Percentiles rank a stretch among this genome's conserved stretches.
Evolutionary conservation across 1,140 invertebrate genomes (phyloP).

Genomic region (Drosophila auraria): DNA sequence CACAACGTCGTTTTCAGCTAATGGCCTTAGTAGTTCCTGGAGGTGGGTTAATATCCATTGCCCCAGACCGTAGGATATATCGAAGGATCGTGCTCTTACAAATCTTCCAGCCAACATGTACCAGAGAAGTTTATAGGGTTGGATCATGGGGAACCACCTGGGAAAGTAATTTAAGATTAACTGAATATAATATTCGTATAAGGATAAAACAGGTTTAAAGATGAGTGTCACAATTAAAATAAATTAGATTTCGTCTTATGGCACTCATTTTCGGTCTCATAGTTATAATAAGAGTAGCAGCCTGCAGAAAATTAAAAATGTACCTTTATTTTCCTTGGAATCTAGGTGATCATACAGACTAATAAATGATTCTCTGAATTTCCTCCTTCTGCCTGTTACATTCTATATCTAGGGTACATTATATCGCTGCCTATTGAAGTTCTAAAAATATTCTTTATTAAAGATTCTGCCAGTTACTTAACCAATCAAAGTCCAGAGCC

Average conservation of each 20-base stretch:
- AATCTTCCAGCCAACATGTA: conserved; percentile 34
- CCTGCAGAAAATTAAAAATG: no score
- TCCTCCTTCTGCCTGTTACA: no score
- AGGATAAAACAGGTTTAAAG: conserved; percentile 21
- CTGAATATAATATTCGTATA: conserved; percentile 24
- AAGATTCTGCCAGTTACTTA: neutral
- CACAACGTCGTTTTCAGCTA: conserved; percentile 53
- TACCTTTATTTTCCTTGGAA: no score
- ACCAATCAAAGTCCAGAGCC: conserved; percentile 27
- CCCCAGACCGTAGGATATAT: conserved; percentile 11
- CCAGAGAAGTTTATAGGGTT: conserved; percentile 50
- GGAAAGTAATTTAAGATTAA: neutral
- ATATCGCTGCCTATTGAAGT: no score
- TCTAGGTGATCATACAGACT: no score
- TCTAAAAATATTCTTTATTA: neutral
- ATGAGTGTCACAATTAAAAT: conserved; percentile 8
- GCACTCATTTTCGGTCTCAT: no score
- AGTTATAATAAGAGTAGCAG: no score
- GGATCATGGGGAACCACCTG: neutral
- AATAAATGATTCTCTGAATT: no score
- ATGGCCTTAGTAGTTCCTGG: conserved; percentile 52
- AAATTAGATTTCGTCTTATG: no score
- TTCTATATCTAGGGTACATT: no score
- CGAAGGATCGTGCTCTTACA: conserved; percentile 38
- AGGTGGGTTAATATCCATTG: neutral